A percentile compares a stretch with the other conserved stretches of the same genome.
These are phyloP conservation scores for Sylvia borin DNA, from an alignment of 2,797 vertebrate genomes.

Conservation along the genomic window DNA sequence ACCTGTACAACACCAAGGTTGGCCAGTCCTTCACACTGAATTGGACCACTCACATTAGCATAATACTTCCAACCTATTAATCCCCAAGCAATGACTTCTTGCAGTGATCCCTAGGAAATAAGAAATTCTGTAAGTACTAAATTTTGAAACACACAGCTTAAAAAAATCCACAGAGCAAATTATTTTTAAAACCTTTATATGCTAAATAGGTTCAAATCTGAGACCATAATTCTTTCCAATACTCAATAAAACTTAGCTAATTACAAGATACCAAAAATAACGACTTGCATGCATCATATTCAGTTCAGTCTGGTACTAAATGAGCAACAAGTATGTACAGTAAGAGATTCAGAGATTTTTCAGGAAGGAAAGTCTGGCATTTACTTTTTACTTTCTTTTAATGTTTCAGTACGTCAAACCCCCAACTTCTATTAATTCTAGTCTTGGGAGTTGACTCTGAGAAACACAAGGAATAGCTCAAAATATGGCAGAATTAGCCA, in stretches of 20 bases:
- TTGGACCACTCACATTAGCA: slow-evolving; percentile 92
- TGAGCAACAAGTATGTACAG: neutral
- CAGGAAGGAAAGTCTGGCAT: neutral
- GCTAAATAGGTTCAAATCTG: neutral
- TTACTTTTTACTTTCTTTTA: neutral
- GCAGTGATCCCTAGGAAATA: slow-evolving; percentile 87
- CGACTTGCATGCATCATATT: neutral
- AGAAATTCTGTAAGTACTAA: neutral
- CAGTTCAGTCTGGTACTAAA: neutral
- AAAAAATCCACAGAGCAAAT: neutral
- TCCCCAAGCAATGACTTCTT: slow-evolving; percentile 98
- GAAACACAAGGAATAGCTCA: neutral
- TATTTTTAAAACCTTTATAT: neutral
- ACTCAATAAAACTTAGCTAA: neutral
- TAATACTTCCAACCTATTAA: slow-evolving; percentile 97
- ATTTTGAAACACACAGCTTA: neutral
- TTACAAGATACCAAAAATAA: neutral
- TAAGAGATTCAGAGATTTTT: neutral
- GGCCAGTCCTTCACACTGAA: slow-evolving; percentile 93
- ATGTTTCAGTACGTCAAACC: rapidly evolving
- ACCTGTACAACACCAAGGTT: slow-evolving; percentile 91
- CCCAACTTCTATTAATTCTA: neutral
- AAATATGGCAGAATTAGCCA: neutral
- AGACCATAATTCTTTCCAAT: neutral
- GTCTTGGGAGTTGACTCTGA: neutral